Conservation (phyloP, 2,888 invertebrate genomes). For the Lordiphosa fenestrarum region DNA sequence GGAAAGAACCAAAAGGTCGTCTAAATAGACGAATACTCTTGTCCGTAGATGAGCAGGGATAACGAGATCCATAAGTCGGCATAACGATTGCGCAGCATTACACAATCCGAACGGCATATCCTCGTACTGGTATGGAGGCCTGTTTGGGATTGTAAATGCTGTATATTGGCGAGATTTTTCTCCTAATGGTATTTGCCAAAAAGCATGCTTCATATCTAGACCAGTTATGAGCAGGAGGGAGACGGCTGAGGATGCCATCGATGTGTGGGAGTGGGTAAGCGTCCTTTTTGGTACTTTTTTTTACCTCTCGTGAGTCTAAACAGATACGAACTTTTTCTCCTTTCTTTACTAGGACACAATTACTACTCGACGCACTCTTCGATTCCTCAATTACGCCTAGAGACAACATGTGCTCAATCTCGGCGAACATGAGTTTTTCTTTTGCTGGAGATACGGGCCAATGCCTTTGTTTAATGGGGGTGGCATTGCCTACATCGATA, state of each 20-base stretch:
- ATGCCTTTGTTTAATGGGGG: no score
- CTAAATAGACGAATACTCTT: slow-evolving; percentile 31
- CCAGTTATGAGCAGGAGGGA: background rate
- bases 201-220: background rate
- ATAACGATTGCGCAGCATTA: slow-evolving; percentile 5
- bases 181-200: background rate
- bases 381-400: no score
- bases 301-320: no score
- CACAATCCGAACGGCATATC: background rate
- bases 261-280: slow-evolving; percentile 27
- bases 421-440: no score
- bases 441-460: no score
- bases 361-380: no score
- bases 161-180: slow-evolving; percentile 36
- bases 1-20: slow-evolving; percentile 24
- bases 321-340: no score
- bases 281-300: slow-evolving; percentile 34
- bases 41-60: slow-evolving; percentile 2
- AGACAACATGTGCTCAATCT: no score
- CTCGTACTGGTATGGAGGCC: slow-evolving; percentile 21
- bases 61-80: slow-evolving; percentile 6
- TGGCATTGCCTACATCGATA: no score
- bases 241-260: slow-evolving; percentile 1
- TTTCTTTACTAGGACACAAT: no score
- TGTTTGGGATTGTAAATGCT: no score